These are phyloP conservation scores for Lophius piscatorius DNA, from an alignment of 2,113 vertebrate genomes.

Conservation along the genomic window DNA sequence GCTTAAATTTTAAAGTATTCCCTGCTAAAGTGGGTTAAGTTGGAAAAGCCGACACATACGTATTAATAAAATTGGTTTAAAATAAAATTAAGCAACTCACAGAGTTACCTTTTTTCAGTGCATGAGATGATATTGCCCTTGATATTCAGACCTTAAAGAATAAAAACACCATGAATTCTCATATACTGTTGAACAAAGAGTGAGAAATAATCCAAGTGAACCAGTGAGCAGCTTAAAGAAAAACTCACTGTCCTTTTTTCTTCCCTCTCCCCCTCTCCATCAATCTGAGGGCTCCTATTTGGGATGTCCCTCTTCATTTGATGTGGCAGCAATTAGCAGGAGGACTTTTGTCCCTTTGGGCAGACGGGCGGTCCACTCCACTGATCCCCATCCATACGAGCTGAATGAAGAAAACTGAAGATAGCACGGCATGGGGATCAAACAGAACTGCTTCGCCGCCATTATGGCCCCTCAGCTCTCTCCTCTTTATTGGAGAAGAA, in stretches of 20 bases:
- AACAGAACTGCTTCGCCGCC: slow-evolving; percentile 72
- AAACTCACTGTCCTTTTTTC: slow-evolving; percentile 55
- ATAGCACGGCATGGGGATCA: slow-evolving; percentile 66
- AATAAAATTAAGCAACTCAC: too few species aligned
- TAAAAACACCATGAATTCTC: slow-evolving; percentile 8
- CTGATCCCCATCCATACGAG: slow-evolving; percentile 84
- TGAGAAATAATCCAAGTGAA: slow-evolving; percentile 30
- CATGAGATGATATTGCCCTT: too few species aligned
- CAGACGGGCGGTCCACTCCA: slow-evolving; percentile 84
- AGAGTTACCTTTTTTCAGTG: too few species aligned
- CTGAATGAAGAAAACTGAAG: slow-evolving; percentile 79
- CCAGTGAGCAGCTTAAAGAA: slow-evolving; percentile 34
- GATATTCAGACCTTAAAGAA: not conserved
- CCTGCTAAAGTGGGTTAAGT: too few species aligned
- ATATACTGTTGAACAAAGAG: slow-evolving; percentile 26
- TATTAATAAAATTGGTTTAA: too few species aligned
- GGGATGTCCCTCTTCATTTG: slow-evolving; percentile 85
- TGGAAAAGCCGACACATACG: too few species aligned
- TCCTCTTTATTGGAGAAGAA: slow-evolving; percentile 69
- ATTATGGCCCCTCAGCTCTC: slow-evolving; percentile 68
- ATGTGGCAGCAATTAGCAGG: slow-evolving; percentile 90
- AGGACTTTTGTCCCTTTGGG: slow-evolving; percentile 82
- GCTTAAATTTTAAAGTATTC: too few species aligned
- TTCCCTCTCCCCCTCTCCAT: slow-evolving; percentile 61
- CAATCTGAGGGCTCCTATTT: slow-evolving; percentile 80